Base-by-base conservation (phyloP, 1,140 invertebrate species). In the Macrobrachium nipponense region DNA sequence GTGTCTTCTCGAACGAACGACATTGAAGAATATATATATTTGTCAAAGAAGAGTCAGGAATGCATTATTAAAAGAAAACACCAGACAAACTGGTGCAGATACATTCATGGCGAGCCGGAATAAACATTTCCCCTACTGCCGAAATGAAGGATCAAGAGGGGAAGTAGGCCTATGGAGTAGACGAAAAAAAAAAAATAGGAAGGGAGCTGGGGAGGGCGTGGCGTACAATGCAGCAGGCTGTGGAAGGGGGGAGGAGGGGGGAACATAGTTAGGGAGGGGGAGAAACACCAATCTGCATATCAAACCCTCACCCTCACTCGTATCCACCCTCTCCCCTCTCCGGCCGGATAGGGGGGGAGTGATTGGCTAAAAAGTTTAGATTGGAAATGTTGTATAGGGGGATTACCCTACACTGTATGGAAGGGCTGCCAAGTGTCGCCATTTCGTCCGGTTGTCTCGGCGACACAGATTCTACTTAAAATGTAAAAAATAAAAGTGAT, bases 351-450 rank as follows among this genome's bases (percentile, higher is more conserved):
- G 51, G 81, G 68, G 81, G 68, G 60, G 23, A 75, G 43, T 72
- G 81, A 82, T 82, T 82, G 81, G 72, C 60, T 72, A 62, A 82
- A 82, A 82, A 82, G 81, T 82, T 82, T 82, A 82, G 81, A 82
- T 82, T 82, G 81, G 81, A 82, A 82, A 75, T 75, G 70, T n/a
- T 51, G 51, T 51, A 51, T 58, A 62, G 59, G 81, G 0, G 70
- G 81, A 82, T 82, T 82, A 82, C 80, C 68, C 66, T 20, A 61
- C 44, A 68, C 66, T 73, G 66, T 18, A 58, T 23, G 11, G 60
- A 43, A 62, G 10, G 5, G 60, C n/a, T 82, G 72, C 81, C 81
- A 82, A n/a, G 76, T 20, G 7, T 51, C 79, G 61, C 79, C 5
- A 80, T 20, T 73, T 18, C 27, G 51, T 73, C 6, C 51, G 0